Evolutionary conservation across 1,140 invertebrate species (phyloP).

Genomic region (Vanessa tameamea): DNA sequence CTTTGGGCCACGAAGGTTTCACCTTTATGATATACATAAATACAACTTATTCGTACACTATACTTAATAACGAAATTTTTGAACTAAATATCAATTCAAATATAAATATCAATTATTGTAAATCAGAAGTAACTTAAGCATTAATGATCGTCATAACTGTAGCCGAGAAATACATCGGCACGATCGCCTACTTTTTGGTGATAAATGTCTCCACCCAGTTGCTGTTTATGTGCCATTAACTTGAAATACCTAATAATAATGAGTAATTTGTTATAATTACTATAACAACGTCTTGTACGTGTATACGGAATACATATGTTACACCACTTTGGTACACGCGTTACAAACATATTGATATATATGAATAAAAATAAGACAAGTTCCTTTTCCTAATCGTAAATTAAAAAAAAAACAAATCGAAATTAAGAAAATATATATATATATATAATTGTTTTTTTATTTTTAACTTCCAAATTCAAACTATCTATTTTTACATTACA

Average conservation of each 20-base stretch:
- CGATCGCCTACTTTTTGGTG: slow-evolving; percentile 73
- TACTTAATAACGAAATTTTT: neutral
- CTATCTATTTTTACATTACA: no score
- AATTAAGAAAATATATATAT: no score
- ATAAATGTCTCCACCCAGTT: slow-evolving; percentile 65
- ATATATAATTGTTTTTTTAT: no score
- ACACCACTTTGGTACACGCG: slow-evolving; percentile 30
- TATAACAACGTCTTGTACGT: slow-evolving; percentile 51
- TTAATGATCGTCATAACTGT: slow-evolving; percentile 50
- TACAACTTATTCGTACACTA: no score
- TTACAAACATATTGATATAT: slow-evolving; percentile 12
- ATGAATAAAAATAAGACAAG: no score
- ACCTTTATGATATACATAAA: no score
- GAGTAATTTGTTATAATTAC: slow-evolving; percentile 63
- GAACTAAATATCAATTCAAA: neutral
- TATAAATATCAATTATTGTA: slow-evolving; percentile 14
- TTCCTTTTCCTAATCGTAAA: no score
- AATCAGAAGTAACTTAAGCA: slow-evolving; percentile 6
- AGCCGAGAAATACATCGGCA: slow-evolving; percentile 55
- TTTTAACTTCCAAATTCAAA: no score
- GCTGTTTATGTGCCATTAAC: slow-evolving; percentile 77
- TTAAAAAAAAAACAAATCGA: no score
- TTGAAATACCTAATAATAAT: slow-evolving; percentile 76
- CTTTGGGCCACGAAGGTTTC: no score
- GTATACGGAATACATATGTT: slow-evolving; percentile 29